Base-by-base conservation (phyloP, 2,888 invertebrate genomes). In the Drosophila setosimentum region DNA sequence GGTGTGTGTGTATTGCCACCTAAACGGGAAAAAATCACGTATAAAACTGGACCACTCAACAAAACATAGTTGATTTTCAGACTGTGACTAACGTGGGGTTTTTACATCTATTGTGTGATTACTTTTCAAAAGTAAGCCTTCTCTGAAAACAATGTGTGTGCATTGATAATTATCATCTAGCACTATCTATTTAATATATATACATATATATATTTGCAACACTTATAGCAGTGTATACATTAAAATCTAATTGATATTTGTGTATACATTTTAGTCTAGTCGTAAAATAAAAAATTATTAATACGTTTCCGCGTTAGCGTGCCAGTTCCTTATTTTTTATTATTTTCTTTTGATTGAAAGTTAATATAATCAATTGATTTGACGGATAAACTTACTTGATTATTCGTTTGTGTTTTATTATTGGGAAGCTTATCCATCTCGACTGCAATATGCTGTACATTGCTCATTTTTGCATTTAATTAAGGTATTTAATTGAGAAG, bases 51-150 rank as follows among this genome's bases (percentile, higher is more conserved):
- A 42, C 16, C 37, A 62, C 10, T 48, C 55, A 51, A 42, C 13
- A 11, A 5, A 45, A 45, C n/a, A 54, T 33, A 48, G 29, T 45
- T 37, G n/a, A 11, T 49, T 33, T 73, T 61, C 71, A 66, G 68
- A 30, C 37, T 21, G 60, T 83, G 82, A 82, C 73, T 86, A 72
- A 86, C 35, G 33, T 49, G 82, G 77, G 73, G 24, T 48, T 76
- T 83, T 85, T 76, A 68, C 49, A 37, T n/a, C 29, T 33, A 27
- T 24, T 49, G 8, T 27, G 21, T 32, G 24, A 27, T 27, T 50
- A 66, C 69, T 83, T 80, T 68, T 68, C 62, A 33, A 67, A 68
- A 62, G 55, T 42, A 10, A 11, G 13, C 35, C 21, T 21, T 11
- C 55, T 30, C 13, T 24, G 11, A 40, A 50, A 48, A 37, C 29